A percentile compares a stretch with the other conserved stretches of the same genome.
phyloP scores from a whole-genome alignment of 2,113 vertebrate genomes.

The Brevimyrus niger region DNA sequence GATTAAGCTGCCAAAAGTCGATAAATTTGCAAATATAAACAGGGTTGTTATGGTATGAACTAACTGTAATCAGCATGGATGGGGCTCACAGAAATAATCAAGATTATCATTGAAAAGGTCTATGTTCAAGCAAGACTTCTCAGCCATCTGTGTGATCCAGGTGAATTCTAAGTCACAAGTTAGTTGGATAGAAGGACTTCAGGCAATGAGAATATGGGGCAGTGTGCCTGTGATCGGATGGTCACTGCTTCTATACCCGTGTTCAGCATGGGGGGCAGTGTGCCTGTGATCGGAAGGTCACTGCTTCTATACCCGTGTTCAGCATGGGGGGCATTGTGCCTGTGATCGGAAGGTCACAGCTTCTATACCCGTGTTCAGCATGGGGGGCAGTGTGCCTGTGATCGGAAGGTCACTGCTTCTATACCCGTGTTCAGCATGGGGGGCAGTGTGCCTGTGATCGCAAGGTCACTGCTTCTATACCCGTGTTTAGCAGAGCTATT shows the following conservation, averaged over 20 bases:
- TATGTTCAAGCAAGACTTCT: neutral
- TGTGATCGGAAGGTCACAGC: too few relatives aligned
- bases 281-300: neutral
- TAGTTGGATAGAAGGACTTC: neutral
- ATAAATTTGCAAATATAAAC: neutral
- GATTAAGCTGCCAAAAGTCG: neutral
- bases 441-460: too few relatives aligned
- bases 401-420: too few relatives aligned
- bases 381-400: too few relatives aligned
- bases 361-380: neutral
- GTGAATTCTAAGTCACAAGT: neutral
- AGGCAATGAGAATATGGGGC: neutral
- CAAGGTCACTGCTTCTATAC: neutral
- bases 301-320: neutral
- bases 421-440: neutral
- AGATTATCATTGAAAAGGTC: neutral
- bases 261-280: neutral
- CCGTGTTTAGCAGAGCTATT: neutral
- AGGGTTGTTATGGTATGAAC: neutral
- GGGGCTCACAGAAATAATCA: neutral
- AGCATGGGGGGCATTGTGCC: neutral
- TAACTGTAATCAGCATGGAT: neutral
- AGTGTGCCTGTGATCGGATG: neutral
- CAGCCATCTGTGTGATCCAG: neutral
- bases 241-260: neutral